These are phyloP conservation scores for Blomia tropicalis DNA, from an alignment of 2,888 invertebrate genomes.

Conservation along the genomic window DNA sequence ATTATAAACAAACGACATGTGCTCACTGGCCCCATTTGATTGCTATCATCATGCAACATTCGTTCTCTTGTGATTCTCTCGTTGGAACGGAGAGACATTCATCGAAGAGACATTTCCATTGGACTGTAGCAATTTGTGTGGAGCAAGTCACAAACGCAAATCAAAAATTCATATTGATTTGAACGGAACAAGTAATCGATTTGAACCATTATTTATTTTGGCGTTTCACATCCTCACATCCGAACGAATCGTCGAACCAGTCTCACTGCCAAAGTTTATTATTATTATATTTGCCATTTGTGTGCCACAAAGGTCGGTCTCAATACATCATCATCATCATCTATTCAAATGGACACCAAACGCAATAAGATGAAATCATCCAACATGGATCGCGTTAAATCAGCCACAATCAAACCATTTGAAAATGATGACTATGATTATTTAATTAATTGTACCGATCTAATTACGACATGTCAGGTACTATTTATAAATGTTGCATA, in stretches of 20 bases:
- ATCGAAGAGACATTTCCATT: constrained; percentile 3
- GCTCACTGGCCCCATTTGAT: background rate
- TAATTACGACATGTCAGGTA: constrained; percentile 24
- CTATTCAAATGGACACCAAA: no score
- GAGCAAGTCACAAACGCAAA: no score
- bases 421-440: constrained; percentile 25
- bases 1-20: background rate
- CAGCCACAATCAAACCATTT: constrained; percentile 9
- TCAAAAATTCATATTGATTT: background rate
- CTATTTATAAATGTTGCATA: background rate
- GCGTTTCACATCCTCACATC: no score
- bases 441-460: constrained; percentile 23
- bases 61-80: constrained; percentile 12
- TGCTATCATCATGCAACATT: background rate
- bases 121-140: no score
- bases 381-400: background rate
- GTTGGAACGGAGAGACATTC: constrained; percentile 10
- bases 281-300: no score
- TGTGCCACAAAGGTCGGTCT: constrained; percentile 7
- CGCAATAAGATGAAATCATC: background rate
- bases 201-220: background rate
- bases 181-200: background rate
- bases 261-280: constrained; percentile 12
- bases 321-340: background rate
- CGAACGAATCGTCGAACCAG: background rate